These are phyloP conservation scores for Dione juno DNA, from an alignment of 2,888 invertebrate species.

Conservation along the genomic window DNA sequence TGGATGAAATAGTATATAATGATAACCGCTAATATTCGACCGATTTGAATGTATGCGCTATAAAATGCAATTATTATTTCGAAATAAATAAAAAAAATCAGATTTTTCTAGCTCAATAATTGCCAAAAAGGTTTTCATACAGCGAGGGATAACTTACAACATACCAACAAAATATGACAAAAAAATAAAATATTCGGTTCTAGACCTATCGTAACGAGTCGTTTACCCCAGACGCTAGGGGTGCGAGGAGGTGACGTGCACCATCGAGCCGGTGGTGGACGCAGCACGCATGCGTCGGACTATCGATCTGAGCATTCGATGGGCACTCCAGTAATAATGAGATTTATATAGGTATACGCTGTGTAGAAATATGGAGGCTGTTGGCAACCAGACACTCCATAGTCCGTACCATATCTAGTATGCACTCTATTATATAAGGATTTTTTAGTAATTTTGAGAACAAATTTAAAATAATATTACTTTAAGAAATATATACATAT, in stretches of 20 bases:
- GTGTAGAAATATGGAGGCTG: slow-evolving; percentile 2
- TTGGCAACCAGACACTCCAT: not conserved
- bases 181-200: slow-evolving; percentile 41
- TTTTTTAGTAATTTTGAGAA: not conserved
- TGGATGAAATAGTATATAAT: no score
- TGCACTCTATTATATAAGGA: not conserved
- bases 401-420: no score
- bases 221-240: slow-evolving; percentile 63
- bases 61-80: no score
- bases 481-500: no score
- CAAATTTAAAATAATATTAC: not conserved
- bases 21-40: no score
- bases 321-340: slow-evolving; percentile 31
- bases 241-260: slow-evolving; percentile 58
- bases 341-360: slow-evolving; percentile 1
- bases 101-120: no score
- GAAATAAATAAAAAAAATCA: no score
- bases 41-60: no score
- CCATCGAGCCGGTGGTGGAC: slow-evolving; percentile 58
- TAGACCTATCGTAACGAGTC: slow-evolving; percentile 80
- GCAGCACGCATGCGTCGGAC: slow-evolving; percentile 58
- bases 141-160: not conserved
- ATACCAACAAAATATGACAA: not conserved
- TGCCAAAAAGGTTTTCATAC: not conserved
- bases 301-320: slow-evolving; percentile 54